A percentile compares a stretch with the other conserved stretches of the same genome.
Conservation (phyloP, 2,797 vertebrate genomes). For the Selene dorsalis region DNA sequence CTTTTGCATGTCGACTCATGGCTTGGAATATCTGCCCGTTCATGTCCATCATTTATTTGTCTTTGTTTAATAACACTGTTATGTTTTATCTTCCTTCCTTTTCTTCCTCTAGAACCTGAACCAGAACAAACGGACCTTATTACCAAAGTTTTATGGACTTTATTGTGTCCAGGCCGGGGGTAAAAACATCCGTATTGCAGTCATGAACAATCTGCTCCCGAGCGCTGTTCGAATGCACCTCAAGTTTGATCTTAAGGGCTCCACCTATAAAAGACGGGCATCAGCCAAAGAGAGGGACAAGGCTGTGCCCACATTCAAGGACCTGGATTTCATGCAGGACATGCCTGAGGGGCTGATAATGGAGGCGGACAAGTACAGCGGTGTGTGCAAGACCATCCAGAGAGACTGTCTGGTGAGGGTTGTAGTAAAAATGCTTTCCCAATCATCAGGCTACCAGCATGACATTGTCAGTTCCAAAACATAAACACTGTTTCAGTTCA, state of each 20-base stretch:
- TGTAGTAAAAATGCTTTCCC: background rate
- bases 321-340: slow-evolving; percentile 94
- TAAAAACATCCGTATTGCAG: slow-evolving; percentile 95
- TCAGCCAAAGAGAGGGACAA: slow-evolving; percentile 92
- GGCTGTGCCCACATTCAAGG: slow-evolving; percentile 90
- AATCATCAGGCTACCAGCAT: too few relatives aligned
- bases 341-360: slow-evolving; percentile 87
- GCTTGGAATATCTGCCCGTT: too few relatives aligned
- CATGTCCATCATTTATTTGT: background rate
- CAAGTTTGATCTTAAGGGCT: slow-evolving; percentile 96
- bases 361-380: slow-evolving; percentile 90
- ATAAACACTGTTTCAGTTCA: background rate
- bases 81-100: background rate
- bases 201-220: slow-evolving; percentile 98
- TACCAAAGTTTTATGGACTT: slow-evolving; percentile 96
- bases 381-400: slow-evolving; percentile 93
- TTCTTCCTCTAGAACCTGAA: slow-evolving; percentile 89
- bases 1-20: too few relatives aligned
- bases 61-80: background rate
- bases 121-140: slow-evolving; percentile 93
- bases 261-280: slow-evolving; percentile 92
- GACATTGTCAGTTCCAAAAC: background rate
- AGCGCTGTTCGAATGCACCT: slow-evolving; percentile 92
- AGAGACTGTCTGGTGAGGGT: slow-evolving; percentile 93
- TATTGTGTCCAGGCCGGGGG: slow-evolving; percentile 94